Evolutionary conservation across 2,113 vertebrate genomes (phyloP).

Genomic region (Hypocryptadius cinnamomeus): DNA sequence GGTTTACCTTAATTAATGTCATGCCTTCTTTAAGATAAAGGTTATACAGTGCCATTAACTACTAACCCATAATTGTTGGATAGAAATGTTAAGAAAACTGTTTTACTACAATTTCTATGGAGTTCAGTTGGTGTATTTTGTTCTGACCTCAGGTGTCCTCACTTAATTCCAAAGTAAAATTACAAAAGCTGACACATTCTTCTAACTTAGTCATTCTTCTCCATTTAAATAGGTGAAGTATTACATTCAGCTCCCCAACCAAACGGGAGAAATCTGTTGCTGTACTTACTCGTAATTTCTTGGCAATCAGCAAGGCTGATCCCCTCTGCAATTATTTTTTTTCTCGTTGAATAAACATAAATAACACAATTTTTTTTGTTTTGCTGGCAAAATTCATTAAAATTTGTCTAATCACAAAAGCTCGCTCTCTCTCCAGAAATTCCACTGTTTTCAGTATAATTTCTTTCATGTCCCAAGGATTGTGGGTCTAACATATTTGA

Average conservation of each 20-base stretch:
- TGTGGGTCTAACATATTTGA: neutral
- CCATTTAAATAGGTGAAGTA: neutral
- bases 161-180: neutral
- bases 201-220: neutral
- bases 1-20: slow-evolving; percentile 22
- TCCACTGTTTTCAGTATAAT: neutral
- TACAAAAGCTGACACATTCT: neutral
- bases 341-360: neutral
- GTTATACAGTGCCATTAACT: neutral
- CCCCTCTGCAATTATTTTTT: neutral
- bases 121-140: neutral
- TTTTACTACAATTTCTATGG: neutral
- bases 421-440: slow-evolving; percentile 3
- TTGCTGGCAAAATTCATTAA: slow-evolving; percentile 14
- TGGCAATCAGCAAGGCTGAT: neutral
- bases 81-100: neutral
- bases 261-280: neutral
- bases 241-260: neutral
- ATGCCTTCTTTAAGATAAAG: slow-evolving; percentile 9
- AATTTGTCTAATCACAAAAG: neutral
- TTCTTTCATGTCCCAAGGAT: neutral
- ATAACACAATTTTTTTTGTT: neutral
- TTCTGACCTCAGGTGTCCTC: neutral
- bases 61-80: neutral
- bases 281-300: neutral